Percentiles rank a stretch among this genome's conserved stretches.
Evolutionary conservation across 2,888 invertebrate species (phyloP).

Genomic region (Limnephilus auricula): DNA sequence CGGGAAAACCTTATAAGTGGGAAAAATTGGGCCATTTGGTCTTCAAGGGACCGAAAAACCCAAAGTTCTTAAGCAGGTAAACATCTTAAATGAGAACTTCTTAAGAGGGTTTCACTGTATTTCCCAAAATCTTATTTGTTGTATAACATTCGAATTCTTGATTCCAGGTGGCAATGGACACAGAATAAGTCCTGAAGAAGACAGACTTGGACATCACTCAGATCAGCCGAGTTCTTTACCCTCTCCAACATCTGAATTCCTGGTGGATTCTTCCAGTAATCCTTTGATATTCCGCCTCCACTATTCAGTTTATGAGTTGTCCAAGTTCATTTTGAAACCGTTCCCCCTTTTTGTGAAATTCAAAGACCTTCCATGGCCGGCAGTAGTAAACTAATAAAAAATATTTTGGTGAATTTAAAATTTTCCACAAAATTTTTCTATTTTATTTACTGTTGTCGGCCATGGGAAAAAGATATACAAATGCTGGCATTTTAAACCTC

Average conservation of each 20-base stretch:
- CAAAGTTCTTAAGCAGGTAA: no score
- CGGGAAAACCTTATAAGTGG: no score
- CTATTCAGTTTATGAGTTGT: neutral
- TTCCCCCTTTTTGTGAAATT: slow-evolving; percentile 43
- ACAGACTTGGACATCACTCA: slow-evolving; percentile 53
- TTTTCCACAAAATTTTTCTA: neutral
- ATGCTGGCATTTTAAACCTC: slow-evolving; percentile 13
- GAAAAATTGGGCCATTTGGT: no score
- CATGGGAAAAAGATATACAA: slow-evolving; percentile 50
- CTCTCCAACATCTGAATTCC: neutral
- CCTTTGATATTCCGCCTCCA: neutral
- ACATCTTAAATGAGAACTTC: no score
- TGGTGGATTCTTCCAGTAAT: neutral
- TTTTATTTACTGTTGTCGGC: slow-evolving; percentile 55
- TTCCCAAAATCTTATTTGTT: neutral
- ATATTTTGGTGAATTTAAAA: neutral
- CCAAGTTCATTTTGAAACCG: slow-evolving; percentile 11
- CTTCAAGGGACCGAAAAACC: no score
- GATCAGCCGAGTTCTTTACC: neutral
- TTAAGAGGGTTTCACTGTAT: no score
- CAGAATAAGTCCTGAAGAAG: slow-evolving; percentile 71
- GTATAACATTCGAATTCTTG: neutral
- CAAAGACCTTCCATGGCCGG: slow-evolving; percentile 64
- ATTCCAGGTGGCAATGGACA: slow-evolving; percentile 77
- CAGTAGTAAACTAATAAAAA: slow-evolving; percentile 34